Percentiles rank a stretch among this genome's conserved stretches.
Conservation (phyloP, 2,113 vertebrate genomes). For the Scatophagus argus region DNA sequence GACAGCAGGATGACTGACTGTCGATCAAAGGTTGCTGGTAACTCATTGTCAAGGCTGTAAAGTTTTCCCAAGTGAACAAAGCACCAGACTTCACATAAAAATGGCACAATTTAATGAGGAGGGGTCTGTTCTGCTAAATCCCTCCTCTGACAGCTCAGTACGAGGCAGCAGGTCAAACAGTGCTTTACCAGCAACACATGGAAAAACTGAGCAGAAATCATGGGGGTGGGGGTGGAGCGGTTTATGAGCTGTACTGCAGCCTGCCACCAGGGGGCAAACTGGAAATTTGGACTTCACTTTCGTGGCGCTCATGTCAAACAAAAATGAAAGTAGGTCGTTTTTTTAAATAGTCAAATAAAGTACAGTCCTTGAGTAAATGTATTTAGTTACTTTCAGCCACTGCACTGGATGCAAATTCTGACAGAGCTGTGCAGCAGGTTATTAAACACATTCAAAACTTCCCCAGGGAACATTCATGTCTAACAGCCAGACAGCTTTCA, state of each 20-base stretch:
- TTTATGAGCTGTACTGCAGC: too few species aligned
- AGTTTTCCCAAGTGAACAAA: background rate
- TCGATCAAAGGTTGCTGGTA: constrained; percentile 42
- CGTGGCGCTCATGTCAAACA: too few species aligned
- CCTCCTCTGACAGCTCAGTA: background rate
- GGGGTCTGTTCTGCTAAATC: background rate
- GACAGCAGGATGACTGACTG: background rate
- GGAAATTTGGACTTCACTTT: too few species aligned
- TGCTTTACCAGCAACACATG: background rate
- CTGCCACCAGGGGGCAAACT: too few species aligned
- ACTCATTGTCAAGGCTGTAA: constrained; percentile 41
- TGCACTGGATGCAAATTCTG: background rate
- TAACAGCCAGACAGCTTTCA: too few species aligned
- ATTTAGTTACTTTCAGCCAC: too few species aligned
- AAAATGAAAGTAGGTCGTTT: too few species aligned
- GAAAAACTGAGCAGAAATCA: too few species aligned
- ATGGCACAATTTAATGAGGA: background rate
- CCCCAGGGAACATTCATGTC: background rate
- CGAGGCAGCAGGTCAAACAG: background rate
- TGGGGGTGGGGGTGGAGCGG: too few species aligned
- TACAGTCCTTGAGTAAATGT: too few species aligned
- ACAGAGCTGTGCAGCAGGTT: background rate
- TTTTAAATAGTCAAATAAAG: too few species aligned
- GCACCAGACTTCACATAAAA: background rate
- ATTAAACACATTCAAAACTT: too few species aligned